phyloP scores from a whole-genome alignment of 2,113 vertebrate genomes.

The Gopherus flavomarginatus region DNA sequence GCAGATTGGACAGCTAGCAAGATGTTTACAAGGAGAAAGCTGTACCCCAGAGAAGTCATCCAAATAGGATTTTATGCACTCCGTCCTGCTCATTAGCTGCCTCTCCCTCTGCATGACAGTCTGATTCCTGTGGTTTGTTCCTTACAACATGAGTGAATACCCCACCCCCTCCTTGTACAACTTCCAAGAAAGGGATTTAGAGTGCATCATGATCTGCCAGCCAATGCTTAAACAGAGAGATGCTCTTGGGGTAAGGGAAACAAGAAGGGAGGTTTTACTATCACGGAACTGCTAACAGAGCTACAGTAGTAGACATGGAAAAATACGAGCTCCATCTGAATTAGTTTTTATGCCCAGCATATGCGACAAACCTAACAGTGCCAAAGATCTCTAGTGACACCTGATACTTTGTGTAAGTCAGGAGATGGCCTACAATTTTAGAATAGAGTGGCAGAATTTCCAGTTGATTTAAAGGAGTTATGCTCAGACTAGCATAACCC shows the following conservation, averaged over 20 bases:
- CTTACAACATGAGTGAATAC: conserved; percentile 11
- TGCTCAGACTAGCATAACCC: not conserved
- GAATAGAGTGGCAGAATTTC: not conserved
- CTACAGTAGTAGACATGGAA: conserved; percentile 64
- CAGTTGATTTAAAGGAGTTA: not conserved
- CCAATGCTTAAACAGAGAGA: conserved; percentile 51
- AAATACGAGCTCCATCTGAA: conserved; percentile 56
- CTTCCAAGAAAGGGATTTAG: conserved; percentile 44
- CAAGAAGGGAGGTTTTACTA: conserved; percentile 48
- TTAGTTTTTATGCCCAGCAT: conserved; percentile 19
- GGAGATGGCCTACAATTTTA: conserved; percentile 18
- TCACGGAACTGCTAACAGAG: conserved; percentile 7
- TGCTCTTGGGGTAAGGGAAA: conserved; percentile 26
- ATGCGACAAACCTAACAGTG: conserved; percentile 24
- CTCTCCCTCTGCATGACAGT: conserved; percentile 30
- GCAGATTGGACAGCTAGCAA: conserved; percentile 74
- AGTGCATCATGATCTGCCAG: conserved; percentile 10
- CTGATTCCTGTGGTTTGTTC: conserved; percentile 52
- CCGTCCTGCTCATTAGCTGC: conserved; percentile 69
- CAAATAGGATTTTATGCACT: conserved; percentile 68
- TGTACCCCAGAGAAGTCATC: conserved; percentile 70
- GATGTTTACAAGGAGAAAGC: conserved; percentile 76
- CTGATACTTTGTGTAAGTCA: conserved; percentile 4
- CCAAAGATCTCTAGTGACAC: conserved; percentile 7
- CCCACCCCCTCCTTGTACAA: not conserved